A percentile compares a stretch with the other conserved stretches of the same genome.
Evolutionary conservation across 2,888 invertebrate species (phyloP).

Genomic region (Ferdinandea cuprea): DNA sequence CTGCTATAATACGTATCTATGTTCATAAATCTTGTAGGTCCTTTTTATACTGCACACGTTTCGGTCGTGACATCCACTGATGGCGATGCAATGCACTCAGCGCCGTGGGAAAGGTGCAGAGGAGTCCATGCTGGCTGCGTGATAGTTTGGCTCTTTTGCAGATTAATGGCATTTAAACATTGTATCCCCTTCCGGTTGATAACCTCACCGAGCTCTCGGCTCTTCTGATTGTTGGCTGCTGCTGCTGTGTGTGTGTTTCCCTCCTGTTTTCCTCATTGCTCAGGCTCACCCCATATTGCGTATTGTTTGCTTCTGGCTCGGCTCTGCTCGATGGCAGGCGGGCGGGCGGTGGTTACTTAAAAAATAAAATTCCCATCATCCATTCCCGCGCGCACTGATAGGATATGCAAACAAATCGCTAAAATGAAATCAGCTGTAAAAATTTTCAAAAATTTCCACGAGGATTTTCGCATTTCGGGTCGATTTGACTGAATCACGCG

Average conservation of each 20-base stretch:
- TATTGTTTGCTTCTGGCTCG: slow-evolving; percentile 49
- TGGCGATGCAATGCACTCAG: slow-evolving; percentile 39
- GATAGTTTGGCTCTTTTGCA: slow-evolving; percentile 81
- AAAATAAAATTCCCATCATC: slow-evolving; percentile 73
- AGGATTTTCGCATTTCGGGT: slow-evolving; percentile 82
- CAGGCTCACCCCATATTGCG: slow-evolving; percentile 42
- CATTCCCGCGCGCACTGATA: slow-evolving; percentile 33
- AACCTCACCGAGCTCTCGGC: slow-evolving; percentile 35
- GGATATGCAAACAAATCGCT: slow-evolving; percentile 76
- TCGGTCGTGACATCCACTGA: slow-evolving; percentile 71
- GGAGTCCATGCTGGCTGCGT: slow-evolving; percentile 78
- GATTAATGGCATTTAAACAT: slow-evolving; percentile 82
- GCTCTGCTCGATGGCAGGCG: slow-evolving; percentile 1
- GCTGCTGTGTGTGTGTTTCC: slow-evolving; percentile 2
- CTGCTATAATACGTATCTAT: neutral
- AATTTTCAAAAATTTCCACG: slow-evolving; percentile 83
- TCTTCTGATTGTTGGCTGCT: neutral
- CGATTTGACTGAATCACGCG: slow-evolving; percentile 74
- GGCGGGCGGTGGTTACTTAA: slow-evolving; percentile 44
- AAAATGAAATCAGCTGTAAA: slow-evolving; percentile 83
- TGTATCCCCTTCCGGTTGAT: slow-evolving; percentile 74
- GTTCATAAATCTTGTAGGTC: neutral
- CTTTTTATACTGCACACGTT: slow-evolving; percentile 66
- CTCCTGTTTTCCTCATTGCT: neutral
- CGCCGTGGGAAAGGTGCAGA: slow-evolving; percentile 61